Conservation (phyloP, 1,140 invertebrate genomes). For the Monochamus saltuarius region DNA sequence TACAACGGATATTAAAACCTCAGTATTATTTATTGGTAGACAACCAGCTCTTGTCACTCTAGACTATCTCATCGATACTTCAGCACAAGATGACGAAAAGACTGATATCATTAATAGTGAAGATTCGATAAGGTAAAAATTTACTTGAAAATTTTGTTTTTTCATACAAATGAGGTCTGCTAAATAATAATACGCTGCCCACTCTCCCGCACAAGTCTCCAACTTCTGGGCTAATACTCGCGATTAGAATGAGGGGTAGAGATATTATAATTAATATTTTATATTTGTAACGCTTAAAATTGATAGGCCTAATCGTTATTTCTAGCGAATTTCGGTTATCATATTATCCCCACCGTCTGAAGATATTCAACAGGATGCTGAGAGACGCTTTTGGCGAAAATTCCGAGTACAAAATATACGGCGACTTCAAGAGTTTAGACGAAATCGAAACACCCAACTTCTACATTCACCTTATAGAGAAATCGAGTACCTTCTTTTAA, state of each 20-base stretch:
- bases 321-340: slow-evolving; percentile 79
- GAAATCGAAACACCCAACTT: slow-evolving; percentile 70
- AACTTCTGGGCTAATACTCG: too few relatives aligned
- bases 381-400: slow-evolving; percentile 68
- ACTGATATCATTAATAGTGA: slow-evolving; percentile 29
- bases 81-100: slow-evolving; percentile 31
- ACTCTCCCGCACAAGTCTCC: too few relatives aligned
- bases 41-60: slow-evolving; percentile 73
- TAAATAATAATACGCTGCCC: too few relatives aligned
- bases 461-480: slow-evolving; percentile 82
- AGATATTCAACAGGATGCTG: slow-evolving; percentile 70
- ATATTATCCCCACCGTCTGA: slow-evolving; percentile 80
- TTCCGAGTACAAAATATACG: slow-evolving; percentile 70
- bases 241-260: too few relatives aligned
- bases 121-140: slow-evolving; percentile 37
- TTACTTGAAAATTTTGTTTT: slow-evolving; percentile 3
- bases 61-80: slow-evolving; percentile 71
- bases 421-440: slow-evolving; percentile 75
- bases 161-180: too few relatives aligned
- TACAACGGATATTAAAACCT: slow-evolving; percentile 78
- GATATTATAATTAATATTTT: too few relatives aligned
- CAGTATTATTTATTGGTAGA: slow-evolving; percentile 73
- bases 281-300: too few relatives aligned
- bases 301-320: too few relatives aligned
- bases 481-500: slow-evolving; percentile 47